Base-by-base conservation (phyloP, 2,113 vertebrate species). In the Apteryx mantelli region DNA sequence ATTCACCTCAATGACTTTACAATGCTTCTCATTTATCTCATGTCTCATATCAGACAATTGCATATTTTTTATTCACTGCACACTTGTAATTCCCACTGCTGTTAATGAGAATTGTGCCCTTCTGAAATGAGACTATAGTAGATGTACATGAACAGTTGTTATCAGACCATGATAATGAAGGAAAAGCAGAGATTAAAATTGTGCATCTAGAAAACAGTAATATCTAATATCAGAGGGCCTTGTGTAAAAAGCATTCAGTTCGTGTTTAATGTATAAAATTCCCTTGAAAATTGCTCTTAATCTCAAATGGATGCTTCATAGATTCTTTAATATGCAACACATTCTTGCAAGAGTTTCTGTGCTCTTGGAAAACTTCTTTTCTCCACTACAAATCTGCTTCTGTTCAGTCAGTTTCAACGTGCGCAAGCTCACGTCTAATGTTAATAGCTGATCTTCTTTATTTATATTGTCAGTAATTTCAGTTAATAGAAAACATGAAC, bases 391-490 rank as follows among this genome's bases (percentile, higher is more conserved):
- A 44, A 61, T 71, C 1, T 4, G 55, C 64, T 71, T 26, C 79
- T 91, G 46, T 88, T 93, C 46, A 56, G 52, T 42, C 69, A 32
- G 30, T 53, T 74, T 82, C 68, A 75, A 0, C 65, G 64, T 90
- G 80, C 90, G 50, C 20, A 52, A 88, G 75, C 68, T 95, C 69
- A 75, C 89, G 86, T 82, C 73, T 88, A 88, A 95, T 78, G 82
- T 93, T 84, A 93, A 74, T 74, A 76, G 65, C 85, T 56, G 60
- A 68, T 75, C 50, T 82, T 93, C 75, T 94, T 93, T 83, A 93
- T 94, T 94, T 96, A 86, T 83, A 74, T 36, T 95, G 94, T 93
- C 93, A 97, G 84, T 96, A 97, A 97, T 96, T 93, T 94, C 82
- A 81, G 25, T 55, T 96, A 94, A 92, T 95, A 88, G 89, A 71